phyloP scores from a whole-genome alignment of 2,888 invertebrate species.

The Schrankia costaestrigalis region DNA sequence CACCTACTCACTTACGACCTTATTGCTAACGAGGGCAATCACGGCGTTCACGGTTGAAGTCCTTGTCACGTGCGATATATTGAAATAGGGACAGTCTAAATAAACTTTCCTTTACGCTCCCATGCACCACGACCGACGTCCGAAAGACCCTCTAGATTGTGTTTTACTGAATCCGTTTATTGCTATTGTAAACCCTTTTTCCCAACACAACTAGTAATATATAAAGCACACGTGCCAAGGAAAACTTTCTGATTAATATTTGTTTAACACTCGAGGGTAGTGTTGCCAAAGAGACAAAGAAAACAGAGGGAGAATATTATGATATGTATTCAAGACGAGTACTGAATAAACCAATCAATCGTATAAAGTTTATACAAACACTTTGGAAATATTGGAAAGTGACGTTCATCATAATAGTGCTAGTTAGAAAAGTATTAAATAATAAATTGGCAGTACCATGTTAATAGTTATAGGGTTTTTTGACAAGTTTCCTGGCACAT shows the following conservation, averaged over 20 bases:
- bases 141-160: constrained; percentile 11
- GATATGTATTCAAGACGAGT: no score
- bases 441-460: no score
- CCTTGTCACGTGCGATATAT: constrained; percentile 19
- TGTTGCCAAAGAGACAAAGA: neutral
- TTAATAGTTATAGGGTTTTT: no score
- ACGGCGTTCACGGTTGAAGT: constrained; percentile 10
- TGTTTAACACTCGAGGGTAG: neutral
- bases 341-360: no score
- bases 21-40: constrained; percentile 26
- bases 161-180: constrained; percentile 17
- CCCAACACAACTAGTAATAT: constrained; percentile 18
- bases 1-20: constrained; percentile 8
- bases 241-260: no score
- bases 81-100: constrained; percentile 18
- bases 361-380: no score
- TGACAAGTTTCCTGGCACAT: no score
- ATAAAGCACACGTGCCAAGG: no score
- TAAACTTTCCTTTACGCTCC: constrained; percentile 20
- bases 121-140: constrained; percentile 6
- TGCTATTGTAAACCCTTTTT: constrained; percentile 19
- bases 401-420: no score
- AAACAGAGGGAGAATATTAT: no score
- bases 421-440: no score
- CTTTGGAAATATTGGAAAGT: no score